Percentiles rank a stretch among this genome's conserved stretches.
These are phyloP conservation scores for Sipha maydis DNA, from an alignment of 2,888 invertebrate genomes.

Conservation along the genomic window DNA sequence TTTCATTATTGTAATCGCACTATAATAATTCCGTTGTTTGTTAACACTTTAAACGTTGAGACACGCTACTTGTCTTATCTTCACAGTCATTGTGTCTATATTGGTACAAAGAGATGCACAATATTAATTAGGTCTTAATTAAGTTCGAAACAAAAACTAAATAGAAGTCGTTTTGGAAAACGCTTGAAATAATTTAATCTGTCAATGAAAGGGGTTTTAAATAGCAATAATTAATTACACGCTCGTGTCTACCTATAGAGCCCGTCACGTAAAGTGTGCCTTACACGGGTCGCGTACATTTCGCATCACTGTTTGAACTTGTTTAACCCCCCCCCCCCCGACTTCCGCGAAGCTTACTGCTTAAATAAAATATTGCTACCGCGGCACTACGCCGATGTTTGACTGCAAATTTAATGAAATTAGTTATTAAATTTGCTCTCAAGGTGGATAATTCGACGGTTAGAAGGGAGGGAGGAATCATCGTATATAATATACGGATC, in stretches of 20 bases:
- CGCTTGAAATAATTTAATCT: constrained; percentile 30
- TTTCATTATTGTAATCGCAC: too few species aligned
- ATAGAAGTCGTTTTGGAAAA: constrained; percentile 8
- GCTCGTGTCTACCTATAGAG: background rate
- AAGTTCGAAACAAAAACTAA: constrained; percentile 11
- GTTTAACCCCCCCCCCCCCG: constrained; percentile 5
- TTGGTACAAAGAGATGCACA: constrained; percentile 22
- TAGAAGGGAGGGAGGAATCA: background rate
- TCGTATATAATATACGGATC: background rate
- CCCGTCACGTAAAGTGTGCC: background rate
- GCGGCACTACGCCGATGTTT: background rate
- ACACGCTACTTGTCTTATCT: background rate
- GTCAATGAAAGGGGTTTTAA: constrained; percentile 50
- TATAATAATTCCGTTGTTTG: too few species aligned
- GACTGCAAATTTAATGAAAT: background rate
- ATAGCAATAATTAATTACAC: constrained; percentile 43
- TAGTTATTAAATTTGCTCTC: constrained; percentile 14
- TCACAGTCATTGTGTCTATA: background rate
- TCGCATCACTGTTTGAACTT: constrained; percentile 30
- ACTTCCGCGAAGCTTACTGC: background rate
- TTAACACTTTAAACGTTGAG: too few species aligned
- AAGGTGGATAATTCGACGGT: background rate
- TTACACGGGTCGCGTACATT: constrained; percentile 30
- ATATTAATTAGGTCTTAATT: constrained; percentile 32
- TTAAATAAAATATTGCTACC: constrained; percentile 25